Base-by-base conservation (phyloP, 2,113 vertebrate genomes). In the Mohoua ochrocephala region DNA sequence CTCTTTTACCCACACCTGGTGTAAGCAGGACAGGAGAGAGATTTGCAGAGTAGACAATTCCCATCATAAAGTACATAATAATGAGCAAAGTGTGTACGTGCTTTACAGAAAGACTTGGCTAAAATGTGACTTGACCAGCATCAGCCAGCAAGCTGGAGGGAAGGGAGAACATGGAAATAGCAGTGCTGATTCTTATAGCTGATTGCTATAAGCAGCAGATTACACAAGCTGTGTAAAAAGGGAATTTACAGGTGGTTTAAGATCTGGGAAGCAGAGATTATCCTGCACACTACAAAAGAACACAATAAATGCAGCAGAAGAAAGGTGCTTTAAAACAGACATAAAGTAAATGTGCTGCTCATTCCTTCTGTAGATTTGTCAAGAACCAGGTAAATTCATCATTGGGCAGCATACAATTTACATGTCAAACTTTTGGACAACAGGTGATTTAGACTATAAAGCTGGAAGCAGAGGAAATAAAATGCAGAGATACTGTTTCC, bases 211-310 rank as follows among this genome's bases (percentile, higher is more conserved):
- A 57, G 7, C 30, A 85, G 49, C 23, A 84, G 50, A 81, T 45
- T 28, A 54, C 2, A 10, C 0, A 3, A n/a, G 13, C 9, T 10
- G 1, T 1, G 0, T 35, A 23, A 59, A 89, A 91, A 78, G 7
- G 3, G 27, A 77, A 59, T 60, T 60, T n/a, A 39, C 19, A 52
- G 33, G 8, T 18, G 3, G 11, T 59, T 74, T 42, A 78, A 84
- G 35, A 63, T 3, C 21, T 30, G 17, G 24, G 39, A 94, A 87
- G 24, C 17, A 74, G 42, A 77, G 42, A n/a, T 65, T 52, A 18
- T 21, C 11, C 20, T 13, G 3, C 41, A 45, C n/a, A 13, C 37
- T 45, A 47, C 26, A 69, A 80, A 84, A 18, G 24, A 28, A 74
- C 7, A 69, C 5, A 77, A 27, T 54, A 78, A 82, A 78, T 19